Evolutionary conservation across 1,140 invertebrate species (phyloP).

Genomic region (Tetragnatha versicolor): DNA sequence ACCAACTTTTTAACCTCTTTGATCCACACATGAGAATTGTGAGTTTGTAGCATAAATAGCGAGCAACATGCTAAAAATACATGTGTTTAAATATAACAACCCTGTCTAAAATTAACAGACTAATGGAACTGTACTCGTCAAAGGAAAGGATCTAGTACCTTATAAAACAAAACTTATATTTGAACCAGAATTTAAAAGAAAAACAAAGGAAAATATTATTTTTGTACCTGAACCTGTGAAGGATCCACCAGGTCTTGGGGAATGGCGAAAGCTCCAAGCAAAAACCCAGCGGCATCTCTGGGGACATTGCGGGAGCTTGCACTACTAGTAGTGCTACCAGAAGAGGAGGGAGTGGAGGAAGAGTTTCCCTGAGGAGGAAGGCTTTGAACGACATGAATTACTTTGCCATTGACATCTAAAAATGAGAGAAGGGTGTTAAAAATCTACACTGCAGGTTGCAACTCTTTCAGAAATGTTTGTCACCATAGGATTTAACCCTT

Average conservation of each 20-base stretch:
- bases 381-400: conserved; percentile 90
- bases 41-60: too few relatives aligned
- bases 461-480: not conserved
- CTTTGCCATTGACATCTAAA: conserved; percentile 85
- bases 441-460: not conserved
- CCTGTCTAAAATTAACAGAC: too few relatives aligned
- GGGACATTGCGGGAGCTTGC: conserved; percentile 61
- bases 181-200: too few relatives aligned
- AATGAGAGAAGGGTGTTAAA: conserved; percentile 30
- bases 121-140: too few relatives aligned
- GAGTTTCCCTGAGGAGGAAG: conserved; percentile 70
- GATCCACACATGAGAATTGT: too few relatives aligned
- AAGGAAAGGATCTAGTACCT: too few relatives aligned
- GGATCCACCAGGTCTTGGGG: conserved; percentile 63
- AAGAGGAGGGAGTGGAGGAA: conserved; percentile 31
- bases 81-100: too few relatives aligned
- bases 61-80: too few relatives aligned
- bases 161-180: too few relatives aligned
- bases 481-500: not conserved
- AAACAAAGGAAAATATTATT: not conserved
- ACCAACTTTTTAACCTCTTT: too few relatives aligned
- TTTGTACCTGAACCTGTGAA: conserved; percentile 62
- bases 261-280: conserved; percentile 64
- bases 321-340: conserved; percentile 39
- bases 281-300: conserved; percentile 61